Percentiles rank a stretch among this genome's conserved stretches.
Conservation (phyloP, 2,888 invertebrate species). For the Protodeltote pygarga region DNA sequence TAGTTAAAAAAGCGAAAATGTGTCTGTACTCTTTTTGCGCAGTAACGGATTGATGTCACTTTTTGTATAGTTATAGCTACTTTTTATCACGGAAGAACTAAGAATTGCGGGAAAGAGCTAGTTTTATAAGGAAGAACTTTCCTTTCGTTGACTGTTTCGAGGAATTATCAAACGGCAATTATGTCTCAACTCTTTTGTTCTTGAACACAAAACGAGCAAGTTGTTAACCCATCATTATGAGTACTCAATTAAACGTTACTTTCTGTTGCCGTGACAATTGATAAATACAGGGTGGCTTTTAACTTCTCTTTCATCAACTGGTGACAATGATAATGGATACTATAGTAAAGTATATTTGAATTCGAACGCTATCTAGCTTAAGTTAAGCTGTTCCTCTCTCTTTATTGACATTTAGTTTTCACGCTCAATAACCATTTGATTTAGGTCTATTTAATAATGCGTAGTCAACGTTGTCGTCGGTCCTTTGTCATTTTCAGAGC, state of each 20-base stretch:
- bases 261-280: not conserved
- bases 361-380: too few relatives aligned
- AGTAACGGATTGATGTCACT: too few relatives aligned
- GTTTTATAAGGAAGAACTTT: slow-evolving; percentile 11
- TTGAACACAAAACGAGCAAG: not conserved
- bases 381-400: too few relatives aligned
- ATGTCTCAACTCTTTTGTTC: not conserved
- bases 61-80: too few relatives aligned
- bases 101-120: slow-evolving; percentile 1
- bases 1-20: too few relatives aligned
- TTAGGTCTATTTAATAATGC: slow-evolving; percentile 24
- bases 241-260: not conserved
- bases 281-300: too few relatives aligned
- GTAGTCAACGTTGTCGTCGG: slow-evolving; percentile 1
- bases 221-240: not conserved
- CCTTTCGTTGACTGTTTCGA: too few relatives aligned
- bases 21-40: too few relatives aligned
- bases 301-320: too few relatives aligned
- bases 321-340: not conserved
- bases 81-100: too few relatives aligned
- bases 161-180: too few relatives aligned
- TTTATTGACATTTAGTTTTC: slow-evolving; percentile 23
- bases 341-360: too few relatives aligned
- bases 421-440: slow-evolving; percentile 26
- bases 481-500: slow-evolving; percentile 27